Conservation (phyloP, 2,888 invertebrate genomes). For the Eupithecia abbreviata region DNA sequence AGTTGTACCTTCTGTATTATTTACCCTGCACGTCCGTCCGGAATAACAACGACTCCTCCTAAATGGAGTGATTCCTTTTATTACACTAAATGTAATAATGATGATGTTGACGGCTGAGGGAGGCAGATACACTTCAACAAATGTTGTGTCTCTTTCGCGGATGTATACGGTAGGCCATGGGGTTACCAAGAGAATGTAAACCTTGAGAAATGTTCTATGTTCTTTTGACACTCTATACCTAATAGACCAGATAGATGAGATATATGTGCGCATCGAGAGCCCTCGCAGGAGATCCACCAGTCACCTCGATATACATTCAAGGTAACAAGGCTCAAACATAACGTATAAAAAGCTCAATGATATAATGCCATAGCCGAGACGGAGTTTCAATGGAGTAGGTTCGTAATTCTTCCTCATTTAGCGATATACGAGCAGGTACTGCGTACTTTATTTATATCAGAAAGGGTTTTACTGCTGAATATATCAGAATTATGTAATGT, state of each 20-base stretch:
- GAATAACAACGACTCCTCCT: background rate
- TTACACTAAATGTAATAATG: slow-evolving; percentile 6
- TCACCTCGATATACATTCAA: too few species aligned
- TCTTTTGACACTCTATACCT: background rate
- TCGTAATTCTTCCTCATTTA: background rate
- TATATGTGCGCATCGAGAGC: too few species aligned
- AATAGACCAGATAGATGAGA: too few species aligned
- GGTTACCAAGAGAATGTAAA: background rate
- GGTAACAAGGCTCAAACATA: background rate
- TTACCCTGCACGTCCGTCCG: background rate
- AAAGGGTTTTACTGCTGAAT: background rate
- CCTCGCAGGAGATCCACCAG: too few species aligned
- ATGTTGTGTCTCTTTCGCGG: background rate
- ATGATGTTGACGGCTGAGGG: background rate
- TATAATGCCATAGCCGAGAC: background rate
- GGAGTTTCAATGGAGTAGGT: background rate
- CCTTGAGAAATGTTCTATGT: background rate
- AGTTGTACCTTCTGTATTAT: background rate
- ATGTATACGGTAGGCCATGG: background rate
- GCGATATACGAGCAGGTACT: background rate
- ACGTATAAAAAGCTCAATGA: background rate
- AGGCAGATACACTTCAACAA: background rate
- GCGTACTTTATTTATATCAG: background rate
- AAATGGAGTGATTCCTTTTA: slow-evolving; percentile 9
- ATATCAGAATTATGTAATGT: background rate